These are phyloP conservation scores for Phengaris alcon DNA, from an alignment of 2,888 invertebrate genomes.

Conservation along the genomic window DNA sequence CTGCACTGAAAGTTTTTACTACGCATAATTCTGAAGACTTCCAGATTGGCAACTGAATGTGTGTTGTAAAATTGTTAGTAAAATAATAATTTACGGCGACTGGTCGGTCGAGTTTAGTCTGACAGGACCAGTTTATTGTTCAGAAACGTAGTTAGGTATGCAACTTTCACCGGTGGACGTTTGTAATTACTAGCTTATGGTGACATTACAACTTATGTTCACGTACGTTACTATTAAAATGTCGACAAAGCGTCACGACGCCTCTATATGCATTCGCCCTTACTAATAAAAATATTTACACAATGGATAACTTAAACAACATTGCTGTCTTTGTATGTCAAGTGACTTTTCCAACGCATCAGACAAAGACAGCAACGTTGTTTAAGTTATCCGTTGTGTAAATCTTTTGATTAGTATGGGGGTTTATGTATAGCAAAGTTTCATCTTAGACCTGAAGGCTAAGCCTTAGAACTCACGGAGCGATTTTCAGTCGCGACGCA, in stretches of 20 bases:
- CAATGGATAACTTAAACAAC: too few relatives aligned
- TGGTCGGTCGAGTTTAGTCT: slow-evolving; percentile 48
- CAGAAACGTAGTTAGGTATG: slow-evolving; percentile 49
- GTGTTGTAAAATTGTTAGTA: slow-evolving; percentile 44
- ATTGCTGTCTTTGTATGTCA: too few relatives aligned
- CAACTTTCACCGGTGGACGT: slow-evolving; percentile 53
- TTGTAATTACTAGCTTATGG: slow-evolving; percentile 44
- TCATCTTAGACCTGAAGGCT: too few relatives aligned
- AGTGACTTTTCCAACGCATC: too few relatives aligned
- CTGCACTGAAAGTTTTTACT: too few relatives aligned
- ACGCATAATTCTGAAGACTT: background rate
- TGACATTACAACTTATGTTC: slow-evolving; percentile 40
- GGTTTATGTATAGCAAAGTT: too few relatives aligned
- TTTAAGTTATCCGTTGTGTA: too few relatives aligned
- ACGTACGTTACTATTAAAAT: background rate
- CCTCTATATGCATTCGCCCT: background rate
- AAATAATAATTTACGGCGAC: slow-evolving; percentile 50
- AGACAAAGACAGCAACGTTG: too few relatives aligned
- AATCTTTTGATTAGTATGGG: too few relatives aligned
- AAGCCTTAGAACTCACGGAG: too few relatives aligned
- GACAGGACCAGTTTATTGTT: slow-evolving; percentile 61
- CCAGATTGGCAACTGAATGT: slow-evolving; percentile 19
- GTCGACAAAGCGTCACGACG: background rate
- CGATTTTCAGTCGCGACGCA: too few relatives aligned
- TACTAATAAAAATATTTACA: too few relatives aligned